phyloP scores from a whole-genome alignment of 2,797 vertebrate species.

The Lepilemur septentrionalis region DNA sequence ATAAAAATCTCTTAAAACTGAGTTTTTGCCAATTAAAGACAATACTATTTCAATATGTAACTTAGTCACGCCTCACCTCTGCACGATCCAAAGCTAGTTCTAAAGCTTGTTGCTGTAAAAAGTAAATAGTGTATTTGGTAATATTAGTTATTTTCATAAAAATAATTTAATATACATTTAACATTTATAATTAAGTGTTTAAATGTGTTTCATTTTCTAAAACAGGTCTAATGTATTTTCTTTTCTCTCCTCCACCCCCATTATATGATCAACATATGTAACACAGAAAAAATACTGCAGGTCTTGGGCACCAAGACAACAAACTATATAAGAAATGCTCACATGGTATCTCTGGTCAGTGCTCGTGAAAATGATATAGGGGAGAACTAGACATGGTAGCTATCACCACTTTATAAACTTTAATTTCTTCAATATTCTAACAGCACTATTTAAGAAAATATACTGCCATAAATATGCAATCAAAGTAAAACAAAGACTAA shows the following conservation, averaged over 20 bases:
- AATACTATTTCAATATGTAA: conserved; percentile 41
- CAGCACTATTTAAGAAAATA: background rate
- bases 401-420: background rate
- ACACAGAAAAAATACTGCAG: background rate
- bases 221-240: background rate
- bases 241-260: background rate
- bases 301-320: background rate
- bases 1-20: conserved; percentile 31
- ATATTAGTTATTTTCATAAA: conserved; percentile 55
- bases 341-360: background rate
- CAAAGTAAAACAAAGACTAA: background rate
- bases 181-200: background rate
- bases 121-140: conserved; percentile 67
- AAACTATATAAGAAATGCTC: background rate
- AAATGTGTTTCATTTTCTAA: background rate
- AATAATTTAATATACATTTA: background rate
- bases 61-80: conserved; percentile 89
- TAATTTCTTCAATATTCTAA: background rate
- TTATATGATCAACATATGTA: background rate
- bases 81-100: conserved; percentile 99
- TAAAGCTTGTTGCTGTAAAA: conserved; percentile 95
- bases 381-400: background rate
- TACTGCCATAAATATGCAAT: background rate
- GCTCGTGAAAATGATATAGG: background rate
- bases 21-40: conserved; percentile 10